A percentile compares a stretch with the other conserved stretches of the same genome.
Evolutionary conservation across 2,888 invertebrate species (phyloP).

Genomic region (Chaitophorus viminalis): DNA sequence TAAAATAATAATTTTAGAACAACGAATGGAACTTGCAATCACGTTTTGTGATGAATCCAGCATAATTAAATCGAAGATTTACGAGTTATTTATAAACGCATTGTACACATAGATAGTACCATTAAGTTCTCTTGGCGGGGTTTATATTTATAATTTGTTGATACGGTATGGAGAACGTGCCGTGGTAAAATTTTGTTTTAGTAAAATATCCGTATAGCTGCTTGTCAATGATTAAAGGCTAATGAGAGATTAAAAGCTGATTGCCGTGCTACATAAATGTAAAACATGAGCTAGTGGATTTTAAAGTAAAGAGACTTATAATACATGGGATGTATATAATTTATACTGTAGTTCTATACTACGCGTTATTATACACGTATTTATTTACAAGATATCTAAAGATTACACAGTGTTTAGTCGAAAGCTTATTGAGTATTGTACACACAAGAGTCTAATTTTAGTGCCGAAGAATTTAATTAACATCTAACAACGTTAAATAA

Average conservation of each 20-base stretch:
- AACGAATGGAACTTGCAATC: too few species aligned
- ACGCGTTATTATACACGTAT: neutral
- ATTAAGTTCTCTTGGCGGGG: too few species aligned
- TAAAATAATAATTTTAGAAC: neutral
- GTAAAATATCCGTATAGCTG: neutral
- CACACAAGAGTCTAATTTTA: neutral
- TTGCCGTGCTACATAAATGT: too few species aligned
- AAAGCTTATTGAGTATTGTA: neutral
- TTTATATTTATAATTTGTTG: neutral
- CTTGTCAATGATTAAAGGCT: constrained; percentile 18
- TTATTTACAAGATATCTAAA: constrained; percentile 34
- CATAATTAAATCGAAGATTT: too few species aligned
- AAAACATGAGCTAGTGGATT: neutral
- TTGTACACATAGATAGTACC: too few species aligned
- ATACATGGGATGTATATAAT: neutral
- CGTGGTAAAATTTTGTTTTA: neutral
- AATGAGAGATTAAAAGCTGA: constrained; percentile 12
- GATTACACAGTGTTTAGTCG: constrained; percentile 20
- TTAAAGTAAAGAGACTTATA: neutral
- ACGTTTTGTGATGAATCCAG: too few species aligned
- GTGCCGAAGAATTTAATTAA: neutral
- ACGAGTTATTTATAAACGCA: too few species aligned
- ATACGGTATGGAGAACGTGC: neutral
- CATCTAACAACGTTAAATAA: neutral
- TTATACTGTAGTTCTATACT: neutral